Percentiles rank a stretch among this genome's conserved stretches.
phyloP scores from a whole-genome alignment of 2,888 invertebrate genomes.

The Lasioglossum vierecki region DNA sequence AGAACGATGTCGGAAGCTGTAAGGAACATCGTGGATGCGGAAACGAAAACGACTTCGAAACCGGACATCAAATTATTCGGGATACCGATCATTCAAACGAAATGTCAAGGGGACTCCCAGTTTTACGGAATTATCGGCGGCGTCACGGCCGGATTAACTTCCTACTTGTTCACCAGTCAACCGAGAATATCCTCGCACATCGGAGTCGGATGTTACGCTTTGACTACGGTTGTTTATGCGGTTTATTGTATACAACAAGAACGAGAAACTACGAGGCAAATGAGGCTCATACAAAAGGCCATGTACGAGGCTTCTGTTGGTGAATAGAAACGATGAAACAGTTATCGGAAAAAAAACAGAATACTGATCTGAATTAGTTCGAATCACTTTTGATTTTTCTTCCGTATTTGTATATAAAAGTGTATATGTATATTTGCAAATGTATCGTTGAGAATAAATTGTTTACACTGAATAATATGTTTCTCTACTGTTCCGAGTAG shows the following conservation, averaged over 20 bases:
- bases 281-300: neutral
- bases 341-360: no score
- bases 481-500: no score
- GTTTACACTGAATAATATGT: no score
- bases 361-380: no score
- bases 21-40: neutral
- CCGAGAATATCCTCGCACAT: slow-evolving; percentile 84
- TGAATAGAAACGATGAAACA: neutral
- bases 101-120: slow-evolving; percentile 92
- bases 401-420: no score
- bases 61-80: slow-evolving; percentile 86
- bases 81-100: slow-evolving; percentile 89
- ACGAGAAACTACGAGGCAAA: neutral
- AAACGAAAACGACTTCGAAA: neutral
- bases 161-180: slow-evolving; percentile 91
- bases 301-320: neutral
- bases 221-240: slow-evolving; percentile 81
- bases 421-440: no score
- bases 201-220: slow-evolving; percentile 9
- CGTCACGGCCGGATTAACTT: slow-evolving; percentile 87
- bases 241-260: slow-evolving; percentile 65
- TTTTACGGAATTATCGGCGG: slow-evolving; percentile 90
- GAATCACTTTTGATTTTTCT: no score
- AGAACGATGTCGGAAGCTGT: slow-evolving; percentile 12
- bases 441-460: no score